Evolutionary conservation across 2,113 vertebrate genomes (phyloP).

Genomic region (Lontra canadensis): DNA sequence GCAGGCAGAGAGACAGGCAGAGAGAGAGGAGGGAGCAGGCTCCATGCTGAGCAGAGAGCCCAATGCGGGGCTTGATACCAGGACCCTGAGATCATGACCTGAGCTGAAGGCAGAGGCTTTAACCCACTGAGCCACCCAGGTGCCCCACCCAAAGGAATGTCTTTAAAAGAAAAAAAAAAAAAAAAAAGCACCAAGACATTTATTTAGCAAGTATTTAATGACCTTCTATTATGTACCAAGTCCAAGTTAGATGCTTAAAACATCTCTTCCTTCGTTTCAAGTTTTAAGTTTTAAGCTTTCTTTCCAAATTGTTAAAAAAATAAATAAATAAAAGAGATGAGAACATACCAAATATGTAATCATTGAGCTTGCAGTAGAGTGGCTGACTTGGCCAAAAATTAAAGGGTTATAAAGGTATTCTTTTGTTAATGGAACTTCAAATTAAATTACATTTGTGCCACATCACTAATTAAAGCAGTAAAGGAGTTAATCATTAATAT

Average conservation of each 20-base stretch:
- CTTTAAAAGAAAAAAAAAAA: neutral
- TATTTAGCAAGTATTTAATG: neutral
- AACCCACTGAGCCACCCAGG: no score
- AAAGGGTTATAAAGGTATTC: neutral
- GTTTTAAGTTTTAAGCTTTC: neutral
- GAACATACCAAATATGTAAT: neutral
- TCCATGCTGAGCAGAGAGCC: no score
- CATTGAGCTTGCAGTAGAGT: neutral
- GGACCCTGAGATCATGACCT: no score
- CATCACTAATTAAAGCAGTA: neutral
- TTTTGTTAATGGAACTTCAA: neutral
- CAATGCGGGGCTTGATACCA: accelerated
- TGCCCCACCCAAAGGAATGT: neutral
- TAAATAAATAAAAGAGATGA: neutral
- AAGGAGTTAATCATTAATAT: neutral
- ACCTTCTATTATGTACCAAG: neutral
- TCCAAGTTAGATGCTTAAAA: neutral
- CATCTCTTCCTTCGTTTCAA: neutral
- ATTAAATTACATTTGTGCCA: neutral
- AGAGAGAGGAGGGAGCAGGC: no score
- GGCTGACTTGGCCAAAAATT: neutral
- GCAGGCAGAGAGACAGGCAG: no score
- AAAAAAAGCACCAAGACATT: neutral
- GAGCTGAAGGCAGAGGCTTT: no score
- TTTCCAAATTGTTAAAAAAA: neutral